These are phyloP conservation scores for Leucoraja erinaceus DNA, from an alignment of 2,113 vertebrate genomes.

Conservation along the genomic window DNA sequence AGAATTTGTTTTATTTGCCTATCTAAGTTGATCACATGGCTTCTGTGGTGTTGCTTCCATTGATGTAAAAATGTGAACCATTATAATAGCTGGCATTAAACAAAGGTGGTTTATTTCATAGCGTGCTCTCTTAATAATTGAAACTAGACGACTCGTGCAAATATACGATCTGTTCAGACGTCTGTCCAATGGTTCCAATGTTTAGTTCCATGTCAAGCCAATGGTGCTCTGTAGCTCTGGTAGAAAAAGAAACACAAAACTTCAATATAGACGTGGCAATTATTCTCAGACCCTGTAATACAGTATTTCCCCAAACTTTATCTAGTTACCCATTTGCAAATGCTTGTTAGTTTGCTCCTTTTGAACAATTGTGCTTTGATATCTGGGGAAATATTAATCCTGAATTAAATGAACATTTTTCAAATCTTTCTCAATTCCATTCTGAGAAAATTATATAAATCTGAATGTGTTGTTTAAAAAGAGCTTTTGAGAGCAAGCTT, in stretches of 20 bases:
- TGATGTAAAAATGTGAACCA: not conserved
- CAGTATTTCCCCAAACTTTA: not conserved
- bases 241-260: too few relatives aligned
- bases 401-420: not conserved
- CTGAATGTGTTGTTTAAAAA: not conserved
- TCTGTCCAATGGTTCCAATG: not conserved
- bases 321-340: not conserved
- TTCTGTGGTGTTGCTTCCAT: not conserved
- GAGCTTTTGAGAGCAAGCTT: not conserved
- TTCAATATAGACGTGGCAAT: not conserved
- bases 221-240: not conserved
- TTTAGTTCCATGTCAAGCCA: not conserved
- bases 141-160: not conserved
- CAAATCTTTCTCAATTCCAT: not conserved
- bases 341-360: not conserved
- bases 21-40: not conserved
- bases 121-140: not conserved
- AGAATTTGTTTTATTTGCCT: conserved; percentile 28
- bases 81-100: not conserved
- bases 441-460: not conserved
- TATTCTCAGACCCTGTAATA: not conserved
- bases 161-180: not conserved
- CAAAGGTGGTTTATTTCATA: not conserved
- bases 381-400: not conserved
- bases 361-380: not conserved